These are phyloP conservation scores for Delphinapterus leucas DNA, from an alignment of 2,113 vertebrate genomes.

Conservation along the genomic window DNA sequence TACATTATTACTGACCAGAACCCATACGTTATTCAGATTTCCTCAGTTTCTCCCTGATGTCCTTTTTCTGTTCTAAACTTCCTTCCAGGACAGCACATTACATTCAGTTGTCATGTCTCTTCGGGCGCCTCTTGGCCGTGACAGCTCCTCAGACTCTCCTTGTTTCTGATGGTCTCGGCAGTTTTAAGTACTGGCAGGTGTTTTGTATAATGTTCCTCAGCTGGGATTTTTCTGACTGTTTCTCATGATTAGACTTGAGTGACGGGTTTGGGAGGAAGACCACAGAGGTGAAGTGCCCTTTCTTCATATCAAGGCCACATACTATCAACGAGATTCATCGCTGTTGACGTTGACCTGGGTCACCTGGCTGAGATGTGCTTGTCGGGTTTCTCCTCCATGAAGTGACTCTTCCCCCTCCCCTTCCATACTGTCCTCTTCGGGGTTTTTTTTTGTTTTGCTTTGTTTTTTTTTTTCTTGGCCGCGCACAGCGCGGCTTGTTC, in stretches of 20 bases:
- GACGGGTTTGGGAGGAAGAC: not conserved
- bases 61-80: not conserved
- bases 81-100: not conserved
- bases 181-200: not conserved
- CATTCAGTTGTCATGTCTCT: fast-evolving
- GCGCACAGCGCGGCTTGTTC: no score
- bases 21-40: no score
- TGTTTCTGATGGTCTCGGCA: not conserved
- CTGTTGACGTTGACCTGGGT: not conserved
- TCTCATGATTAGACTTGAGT: not conserved
- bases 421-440: not conserved
- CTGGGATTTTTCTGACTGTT: not conserved
- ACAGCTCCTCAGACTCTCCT: not conserved
- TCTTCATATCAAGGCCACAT: not conserved
- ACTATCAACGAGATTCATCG: fast-evolving
- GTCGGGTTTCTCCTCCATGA: not conserved
- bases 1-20: not conserved
- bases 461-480: no score
- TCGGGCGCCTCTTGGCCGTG: not conserved
- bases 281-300: not conserved
- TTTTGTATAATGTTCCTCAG: not conserved
- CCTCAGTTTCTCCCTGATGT: not conserved
- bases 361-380: not conserved
- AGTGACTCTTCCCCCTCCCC: no score
- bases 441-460: no score